Evolutionary conservation across 2,113 vertebrate genomes (phyloP).

Genomic region (Ellobius talpinus): DNA sequence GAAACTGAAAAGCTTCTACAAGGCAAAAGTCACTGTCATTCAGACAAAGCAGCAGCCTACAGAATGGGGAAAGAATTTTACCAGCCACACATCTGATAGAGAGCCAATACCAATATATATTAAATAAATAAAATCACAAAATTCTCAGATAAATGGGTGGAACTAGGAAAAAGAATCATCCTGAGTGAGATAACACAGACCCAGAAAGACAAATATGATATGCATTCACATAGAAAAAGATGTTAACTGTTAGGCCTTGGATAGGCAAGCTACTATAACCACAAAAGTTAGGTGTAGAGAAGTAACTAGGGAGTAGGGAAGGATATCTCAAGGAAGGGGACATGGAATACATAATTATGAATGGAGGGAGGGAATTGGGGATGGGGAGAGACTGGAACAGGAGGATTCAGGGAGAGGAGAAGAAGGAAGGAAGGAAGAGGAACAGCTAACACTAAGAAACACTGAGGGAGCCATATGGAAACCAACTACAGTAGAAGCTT

Average conservation of each 20-base stretch:
- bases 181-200: background rate
- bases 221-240: background rate
- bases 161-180: background rate
- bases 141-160: background rate
- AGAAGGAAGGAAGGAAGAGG: background rate
- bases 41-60: too few species aligned
- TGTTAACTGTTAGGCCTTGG: background rate
- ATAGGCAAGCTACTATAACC: background rate
- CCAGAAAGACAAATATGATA: background rate
- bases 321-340: background rate
- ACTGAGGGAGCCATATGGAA: too few species aligned
- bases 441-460: background rate
- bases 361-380: background rate
- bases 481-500: too few species aligned
- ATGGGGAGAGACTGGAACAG: background rate
- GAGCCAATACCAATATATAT: too few species aligned
- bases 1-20: too few species aligned
- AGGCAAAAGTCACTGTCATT: too few species aligned
- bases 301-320: background rate
- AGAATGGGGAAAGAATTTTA: too few species aligned
- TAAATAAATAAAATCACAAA: too few species aligned
- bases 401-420: background rate
- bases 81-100: too few species aligned
- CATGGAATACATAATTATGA: background rate
- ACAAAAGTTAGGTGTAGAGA: background rate